Evolutionary conservation across 2,113 vertebrate genomes (phyloP).

Genomic region (Planiliza haematocheilus): DNA sequence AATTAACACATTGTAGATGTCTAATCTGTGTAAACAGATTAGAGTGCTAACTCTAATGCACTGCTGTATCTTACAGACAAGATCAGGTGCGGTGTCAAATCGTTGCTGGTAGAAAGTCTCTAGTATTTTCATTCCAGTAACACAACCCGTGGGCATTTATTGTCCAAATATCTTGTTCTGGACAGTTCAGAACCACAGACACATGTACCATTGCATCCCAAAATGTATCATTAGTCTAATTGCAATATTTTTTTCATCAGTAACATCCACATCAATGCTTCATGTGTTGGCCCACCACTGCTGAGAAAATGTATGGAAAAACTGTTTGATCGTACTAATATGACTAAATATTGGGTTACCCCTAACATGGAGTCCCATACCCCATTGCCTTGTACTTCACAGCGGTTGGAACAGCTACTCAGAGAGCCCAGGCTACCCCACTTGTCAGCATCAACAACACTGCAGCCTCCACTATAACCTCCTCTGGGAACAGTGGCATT

Average conservation of each 20-base stretch:
- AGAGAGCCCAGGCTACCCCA: slow-evolving; percentile 87
- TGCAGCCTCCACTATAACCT: slow-evolving; percentile 73
- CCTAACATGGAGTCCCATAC: slow-evolving; percentile 77
- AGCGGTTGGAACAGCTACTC: slow-evolving; percentile 89
- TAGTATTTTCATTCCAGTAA: too few species aligned
- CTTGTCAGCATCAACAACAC: slow-evolving; percentile 75
- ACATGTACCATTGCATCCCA: background rate
- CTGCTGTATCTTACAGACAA: too few species aligned
- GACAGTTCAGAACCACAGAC: background rate
- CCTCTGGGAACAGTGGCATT: slow-evolving; percentile 80
- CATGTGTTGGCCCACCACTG: slow-evolving; percentile 39
- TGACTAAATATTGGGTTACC: slow-evolving; percentile 52
- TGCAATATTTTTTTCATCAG: background rate
- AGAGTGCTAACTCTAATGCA: too few species aligned
- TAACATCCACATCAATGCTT: slow-evolving; percentile 4
- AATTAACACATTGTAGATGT: too few species aligned
- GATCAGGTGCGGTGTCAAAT: too few species aligned
- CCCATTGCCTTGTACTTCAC: slow-evolving; percentile 88
- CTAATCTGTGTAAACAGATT: too few species aligned
- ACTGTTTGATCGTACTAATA: slow-evolving; percentile 31
- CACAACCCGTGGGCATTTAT: too few species aligned
- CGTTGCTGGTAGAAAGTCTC: too few species aligned
- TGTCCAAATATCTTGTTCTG: too few species aligned
- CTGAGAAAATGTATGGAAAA: slow-evolving; percentile 30
- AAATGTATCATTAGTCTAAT: too few species aligned